A percentile compares a stretch with the other conserved stretches of the same genome.
These are phyloP conservation scores for Zaprionus camerounensis DNA, from an alignment of 1,140 invertebrate genomes.

Conservation along the genomic window DNA sequence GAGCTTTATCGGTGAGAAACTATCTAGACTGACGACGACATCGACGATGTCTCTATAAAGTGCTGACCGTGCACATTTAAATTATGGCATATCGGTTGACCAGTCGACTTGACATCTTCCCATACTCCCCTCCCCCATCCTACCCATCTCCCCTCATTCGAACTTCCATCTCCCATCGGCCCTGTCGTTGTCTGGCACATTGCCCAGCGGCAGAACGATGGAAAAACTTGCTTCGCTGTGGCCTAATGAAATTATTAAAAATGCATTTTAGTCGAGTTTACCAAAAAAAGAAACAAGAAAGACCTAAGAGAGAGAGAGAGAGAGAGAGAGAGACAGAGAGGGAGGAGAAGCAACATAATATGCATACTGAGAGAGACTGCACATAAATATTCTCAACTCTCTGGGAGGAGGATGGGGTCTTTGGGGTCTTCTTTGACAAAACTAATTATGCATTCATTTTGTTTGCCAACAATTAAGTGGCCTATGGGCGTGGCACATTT, in stretches of 20 bases:
- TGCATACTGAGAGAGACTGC: constrained; percentile 47
- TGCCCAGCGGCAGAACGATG: constrained; percentile 17
- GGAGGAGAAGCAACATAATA: constrained; percentile 39
- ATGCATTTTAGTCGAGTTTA: constrained; percentile 64
- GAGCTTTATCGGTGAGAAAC: constrained; percentile 73
- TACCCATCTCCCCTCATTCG: not conserved
- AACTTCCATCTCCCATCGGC: not conserved
- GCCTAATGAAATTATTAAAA: constrained; percentile 82
- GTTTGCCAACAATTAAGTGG: constrained; percentile 81
- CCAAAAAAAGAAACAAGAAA: constrained; percentile 9
- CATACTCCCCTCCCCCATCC: not conserved
- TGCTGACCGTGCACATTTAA: constrained; percentile 68
- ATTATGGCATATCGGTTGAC: constrained; percentile 77
- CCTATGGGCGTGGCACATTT: constrained; percentile 72
- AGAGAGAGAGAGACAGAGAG: constrained; percentile 6
- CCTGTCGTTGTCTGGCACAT: not conserved
- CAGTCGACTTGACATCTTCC: constrained; percentile 37
- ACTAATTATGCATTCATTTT: constrained; percentile 82
- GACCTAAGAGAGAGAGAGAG: constrained; percentile 8
- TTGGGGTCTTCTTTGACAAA: constrained; percentile 53
- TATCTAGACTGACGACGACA: constrained; percentile 48
- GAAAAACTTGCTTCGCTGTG: constrained; percentile 38
- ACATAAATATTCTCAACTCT: constrained; percentile 63
- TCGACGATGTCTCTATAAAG: constrained; percentile 72
- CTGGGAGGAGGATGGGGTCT: constrained; percentile 8